Evolutionary conservation across 1,140 invertebrate genomes (phyloP), one percentile per base, ranked within the genome.

Genomic region (Eurosta solidaginis): DNA sequence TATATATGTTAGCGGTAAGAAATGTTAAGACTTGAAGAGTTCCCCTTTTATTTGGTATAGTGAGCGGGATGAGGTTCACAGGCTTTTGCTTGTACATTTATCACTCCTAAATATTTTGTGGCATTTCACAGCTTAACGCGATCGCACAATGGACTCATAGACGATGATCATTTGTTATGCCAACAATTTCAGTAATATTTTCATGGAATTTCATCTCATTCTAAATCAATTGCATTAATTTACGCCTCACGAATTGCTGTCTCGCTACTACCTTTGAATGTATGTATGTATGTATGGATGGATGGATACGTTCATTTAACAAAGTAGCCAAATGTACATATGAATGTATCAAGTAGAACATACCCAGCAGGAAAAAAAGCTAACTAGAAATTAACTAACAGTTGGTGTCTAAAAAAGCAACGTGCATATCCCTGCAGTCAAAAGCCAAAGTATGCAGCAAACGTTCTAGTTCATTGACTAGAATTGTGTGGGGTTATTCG

Each of bases 211-310:
- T 78, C 68, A 82, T 76, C 85, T 81, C 79, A 83, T n/a, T n/a
- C n/a, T n/a, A n/a, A 81, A 85, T 85, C 82, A 85, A 86, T 86
- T 84, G 84, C 86, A 86, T 86, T 85, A 86, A 86, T 86, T 86
- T 84, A 86, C 85, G 85, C 85, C 85, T 86, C 84, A 86, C 85
- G 81, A 82, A 52, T 45, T 40, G 45, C 42, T 42, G 33, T 59
- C 7, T 29, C 42, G 22, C 9, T 22, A 2, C 22, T 75, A 6
- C 29, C 29, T 12, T 44, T 22, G 25, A 76, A 25, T 74, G 22
- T 33, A 29, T 45, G 45, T 47, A 14, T 47, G 45, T 17, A 47
- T 4, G n/a, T n/a, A 12, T 12, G 45, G 12, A 47, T 52, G 9
- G 7, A 52, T 27, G 22, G 20, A 25, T 6, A 25, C 22, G 12